A percentile compares a stretch with the other conserved stretches of the same genome.
phyloP scores from a whole-genome alignment of 2,113 vertebrate species.

The Silurus asotus region DNA sequence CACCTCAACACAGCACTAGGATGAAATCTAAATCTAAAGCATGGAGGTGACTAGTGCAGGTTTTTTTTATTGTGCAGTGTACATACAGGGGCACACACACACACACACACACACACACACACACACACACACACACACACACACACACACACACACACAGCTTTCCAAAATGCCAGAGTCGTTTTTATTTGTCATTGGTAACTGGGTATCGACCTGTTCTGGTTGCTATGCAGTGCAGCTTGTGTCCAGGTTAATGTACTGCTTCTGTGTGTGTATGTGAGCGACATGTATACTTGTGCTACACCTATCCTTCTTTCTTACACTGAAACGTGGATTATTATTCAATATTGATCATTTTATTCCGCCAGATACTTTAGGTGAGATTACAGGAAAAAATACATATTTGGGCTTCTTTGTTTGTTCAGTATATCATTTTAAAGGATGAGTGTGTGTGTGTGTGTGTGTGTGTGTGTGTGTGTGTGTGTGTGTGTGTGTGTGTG shows the following conservation, averaged over 20 bases:
- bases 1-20: not conserved
- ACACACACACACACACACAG: not conserved
- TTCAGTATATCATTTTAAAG: not conserved
- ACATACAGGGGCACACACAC: not conserved
- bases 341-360: not conserved
- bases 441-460: not conserved
- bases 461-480: not conserved
- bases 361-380: not conserved
- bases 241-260: constrained; percentile 14
- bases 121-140: not conserved
- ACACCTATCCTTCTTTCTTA: not conserved
- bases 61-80: not conserved
- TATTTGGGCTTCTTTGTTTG: not conserved
- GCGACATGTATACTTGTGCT: not conserved
- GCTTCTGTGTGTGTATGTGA: not conserved
- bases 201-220: not conserved
- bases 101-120: not conserved
- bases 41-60: not conserved
- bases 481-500: no score
- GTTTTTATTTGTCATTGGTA: not conserved
- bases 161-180: not conserved
- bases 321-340: not conserved
- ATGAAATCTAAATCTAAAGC: not conserved
- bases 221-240: constrained; percentile 24
- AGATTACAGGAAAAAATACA: not conserved